Evolutionary conservation across 2,888 invertebrate genomes (phyloP).

Genomic region (Perizoma flavofasciatum): DNA sequence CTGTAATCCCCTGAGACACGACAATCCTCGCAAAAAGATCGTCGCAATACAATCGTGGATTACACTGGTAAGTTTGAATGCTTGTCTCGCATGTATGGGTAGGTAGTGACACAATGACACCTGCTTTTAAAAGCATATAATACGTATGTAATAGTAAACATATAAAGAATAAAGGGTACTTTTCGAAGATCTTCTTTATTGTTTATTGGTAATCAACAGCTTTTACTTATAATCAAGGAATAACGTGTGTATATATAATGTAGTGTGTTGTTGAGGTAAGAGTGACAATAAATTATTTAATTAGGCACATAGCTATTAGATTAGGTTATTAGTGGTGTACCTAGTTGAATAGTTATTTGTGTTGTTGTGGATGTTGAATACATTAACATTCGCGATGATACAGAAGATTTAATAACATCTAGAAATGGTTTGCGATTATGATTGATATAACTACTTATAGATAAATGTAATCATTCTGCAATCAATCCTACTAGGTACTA

Average conservation of each 20-base stretch:
- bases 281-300: too few species aligned
- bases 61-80: slow-evolving; percentile 18
- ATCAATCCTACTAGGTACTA: too few species aligned
- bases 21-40: slow-evolving; percentile 62
- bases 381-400: neutral
- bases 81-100: slow-evolving; percentile 7
- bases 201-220: too few species aligned
- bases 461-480: too few species aligned
- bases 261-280: too few species aligned
- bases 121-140: slow-evolving; percentile 15
- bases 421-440: neutral
- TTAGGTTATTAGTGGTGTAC: too few species aligned
- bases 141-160: neutral
- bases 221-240: too few species aligned
- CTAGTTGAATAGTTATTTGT: neutral
- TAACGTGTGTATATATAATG: too few species aligned
- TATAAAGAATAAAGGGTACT: neutral
- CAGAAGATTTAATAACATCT: neutral
- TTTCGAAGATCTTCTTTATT: too few species aligned
- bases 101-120: slow-evolving; percentile 19
- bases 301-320: too few species aligned
- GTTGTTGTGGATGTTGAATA: neutral
- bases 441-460: too few species aligned
- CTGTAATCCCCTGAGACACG: slow-evolving; percentile 57
- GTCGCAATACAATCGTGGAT: slow-evolving; percentile 39